Base-by-base conservation (phyloP, 2,888 invertebrate genomes). In the Nomada lathburiana region DNA sequence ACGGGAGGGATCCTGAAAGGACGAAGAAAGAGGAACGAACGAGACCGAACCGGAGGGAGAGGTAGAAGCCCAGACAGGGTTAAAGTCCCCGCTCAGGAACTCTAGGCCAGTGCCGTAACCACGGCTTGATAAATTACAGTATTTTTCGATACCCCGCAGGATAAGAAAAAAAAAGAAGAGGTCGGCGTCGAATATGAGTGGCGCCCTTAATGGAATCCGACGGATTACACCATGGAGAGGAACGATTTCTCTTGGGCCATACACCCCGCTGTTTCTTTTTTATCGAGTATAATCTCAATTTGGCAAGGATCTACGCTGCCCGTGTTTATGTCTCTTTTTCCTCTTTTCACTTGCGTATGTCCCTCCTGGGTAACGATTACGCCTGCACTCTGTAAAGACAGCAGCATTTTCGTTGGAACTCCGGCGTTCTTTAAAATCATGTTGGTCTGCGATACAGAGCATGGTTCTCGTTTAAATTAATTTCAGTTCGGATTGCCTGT, bases 121-220 rank as follows among this genome's bases (percentile, higher is more conserved):
- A 69, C 80, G 65, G 67, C 82, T 78, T 89, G 88, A 88, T 89
- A 88, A 88, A 88, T 88, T 84, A 85, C 73, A 72, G 81, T 89
- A 87, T 85, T 87, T 77, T 76, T 85, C 83, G 83, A 88, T 87
- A 87, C 80, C 60, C 71, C 69, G 74, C 77, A 52, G 62, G 75
- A 26, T n/a, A n/a, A n/a, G n/a, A 36, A 36, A 36, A 36, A 80
- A 71, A 73, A 72, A 76, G 76, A 80, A 64, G 69, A 70, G 71
- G 63, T 44, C 80, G 47, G 59, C 83, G 64, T 74, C 82, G 83
- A 85, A 88, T 80, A 83, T 82, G 88, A 80, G 80, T 55, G 83
- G 73, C 74, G 67, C 55, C 78, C 83, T 82, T 88, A 88, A 88
- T 89, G 89, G 88, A 89, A 89, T 88, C 85, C 82, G 72, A 80